Percentiles rank a stretch among this genome's conserved stretches.
These are phyloP conservation scores for Paracentrotus lividus DNA, from an alignment of 53 echinoderm and acorn worm species.

Conservation along the genomic window DNA sequence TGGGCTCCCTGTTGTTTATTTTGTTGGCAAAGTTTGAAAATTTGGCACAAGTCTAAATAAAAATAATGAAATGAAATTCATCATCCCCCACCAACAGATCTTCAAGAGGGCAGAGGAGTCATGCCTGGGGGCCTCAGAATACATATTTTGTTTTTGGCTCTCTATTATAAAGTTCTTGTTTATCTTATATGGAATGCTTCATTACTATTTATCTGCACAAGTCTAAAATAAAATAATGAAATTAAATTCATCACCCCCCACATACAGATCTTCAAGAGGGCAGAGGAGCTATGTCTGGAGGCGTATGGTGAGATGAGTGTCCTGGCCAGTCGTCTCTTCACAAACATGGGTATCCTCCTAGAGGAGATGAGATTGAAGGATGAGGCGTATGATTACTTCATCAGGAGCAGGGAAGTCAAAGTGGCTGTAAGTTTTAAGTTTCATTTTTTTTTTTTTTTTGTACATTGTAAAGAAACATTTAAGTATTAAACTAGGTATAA, in stretches of 20 bases:
- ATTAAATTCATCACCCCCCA: neutral
- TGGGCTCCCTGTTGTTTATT: no score
- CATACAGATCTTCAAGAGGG: slow-evolving; percentile 79
- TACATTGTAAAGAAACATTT: no score
- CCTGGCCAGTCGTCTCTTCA: slow-evolving; percentile 81
- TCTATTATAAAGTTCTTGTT: no score
- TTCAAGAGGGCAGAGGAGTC: slow-evolving; percentile 81
- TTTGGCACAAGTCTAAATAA: neutral
- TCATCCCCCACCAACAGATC: slow-evolving; percentile 64
- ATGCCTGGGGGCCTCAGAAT: slow-evolving; percentile 78
- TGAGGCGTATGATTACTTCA: slow-evolving; percentile 80
- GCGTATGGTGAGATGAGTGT: slow-evolving; percentile 91
- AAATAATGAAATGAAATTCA: neutral
- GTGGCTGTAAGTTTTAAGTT: slow-evolving; percentile 78
- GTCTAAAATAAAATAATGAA: neutral
- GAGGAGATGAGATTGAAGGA: slow-evolving; percentile 75
- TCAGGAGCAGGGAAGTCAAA: slow-evolving; percentile 75
- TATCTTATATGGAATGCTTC: no score
- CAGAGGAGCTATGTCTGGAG: slow-evolving; percentile 81
- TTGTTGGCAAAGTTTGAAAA: no score
- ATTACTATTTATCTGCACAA: neutral
- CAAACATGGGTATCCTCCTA: slow-evolving; percentile 84
- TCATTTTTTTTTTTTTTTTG: no score
- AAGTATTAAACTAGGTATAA: no score
- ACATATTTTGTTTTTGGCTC: no score